phyloP scores from a whole-genome alignment of 2,797 vertebrate genomes.

The Alauda arvensis region DNA sequence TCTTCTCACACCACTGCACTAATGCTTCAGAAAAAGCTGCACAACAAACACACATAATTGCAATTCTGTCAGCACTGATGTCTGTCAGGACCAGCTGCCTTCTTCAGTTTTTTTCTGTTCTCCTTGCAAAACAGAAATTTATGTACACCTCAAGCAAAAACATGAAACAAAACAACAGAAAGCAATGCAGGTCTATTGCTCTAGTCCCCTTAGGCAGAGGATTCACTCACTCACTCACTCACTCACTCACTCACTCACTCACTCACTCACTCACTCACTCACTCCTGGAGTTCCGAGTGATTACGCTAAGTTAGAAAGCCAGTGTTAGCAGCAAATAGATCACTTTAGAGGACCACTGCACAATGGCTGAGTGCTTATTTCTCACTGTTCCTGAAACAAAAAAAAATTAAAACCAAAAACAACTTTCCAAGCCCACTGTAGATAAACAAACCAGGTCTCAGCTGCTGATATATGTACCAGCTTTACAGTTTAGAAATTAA shows the following conservation, averaged over 20 bases:
- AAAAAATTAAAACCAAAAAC: not conserved
- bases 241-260: not conserved
- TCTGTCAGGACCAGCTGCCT: not conserved
- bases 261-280: not conserved
- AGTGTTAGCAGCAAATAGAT: not conserved
- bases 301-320: conserved; percentile 10
- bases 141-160: not conserved
- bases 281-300: not conserved
- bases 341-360: not conserved
- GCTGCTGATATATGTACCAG: not conserved
- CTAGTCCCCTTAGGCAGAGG: not conserved
- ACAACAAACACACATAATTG: not conserved
- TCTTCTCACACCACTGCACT: not conserved
- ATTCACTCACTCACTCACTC: not conserved
- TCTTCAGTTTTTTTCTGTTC: not conserved
- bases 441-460: not conserved
- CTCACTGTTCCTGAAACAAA: conserved; percentile 15
- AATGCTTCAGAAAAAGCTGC: not conserved
- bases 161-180: not conserved
- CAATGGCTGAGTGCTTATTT: not conserved
- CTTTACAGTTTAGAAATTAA: not conserved
- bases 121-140: not conserved
- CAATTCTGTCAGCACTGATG: not conserved
- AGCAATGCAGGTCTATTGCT: not conserved
- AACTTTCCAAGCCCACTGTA: not conserved